Percentiles rank a stretch among this genome's conserved stretches.
Conservation (phyloP, 2,113 vertebrate species). For the Caranx melampygus region DNA sequence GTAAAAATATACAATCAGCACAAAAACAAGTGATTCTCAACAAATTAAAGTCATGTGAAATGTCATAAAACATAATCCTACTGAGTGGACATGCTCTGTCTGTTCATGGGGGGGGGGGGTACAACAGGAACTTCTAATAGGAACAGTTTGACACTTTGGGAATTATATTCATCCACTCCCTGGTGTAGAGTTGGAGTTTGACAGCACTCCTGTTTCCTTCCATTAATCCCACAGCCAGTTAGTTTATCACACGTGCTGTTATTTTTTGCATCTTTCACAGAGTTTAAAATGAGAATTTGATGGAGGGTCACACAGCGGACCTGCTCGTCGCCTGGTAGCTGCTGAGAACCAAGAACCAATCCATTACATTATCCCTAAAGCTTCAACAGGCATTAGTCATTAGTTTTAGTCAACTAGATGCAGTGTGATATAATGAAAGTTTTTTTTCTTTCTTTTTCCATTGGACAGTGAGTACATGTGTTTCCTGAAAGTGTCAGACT, state of each 20-base stretch:
- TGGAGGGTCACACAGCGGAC: too few species aligned
- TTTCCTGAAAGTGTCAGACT: slow-evolving; percentile 4
- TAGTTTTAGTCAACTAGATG: too few species aligned
- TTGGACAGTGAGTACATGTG: neutral
- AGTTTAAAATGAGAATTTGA: neutral
- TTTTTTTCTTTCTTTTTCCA: too few species aligned
- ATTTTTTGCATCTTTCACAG: neutral
- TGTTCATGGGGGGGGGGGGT: neutral
- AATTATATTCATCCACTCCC: neutral
- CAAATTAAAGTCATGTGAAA: neutral
- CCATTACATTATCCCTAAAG: too few species aligned
- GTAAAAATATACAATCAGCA: slow-evolving; percentile 1
- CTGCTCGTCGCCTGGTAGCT: neutral
- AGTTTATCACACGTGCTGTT: neutral
- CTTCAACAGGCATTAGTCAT: too few species aligned
- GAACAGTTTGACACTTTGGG: neutral
- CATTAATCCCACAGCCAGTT: neutral
- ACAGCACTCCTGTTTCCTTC: neutral
- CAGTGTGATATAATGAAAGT: too few species aligned
- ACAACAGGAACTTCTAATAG: neutral
- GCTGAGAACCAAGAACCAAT: too few species aligned
- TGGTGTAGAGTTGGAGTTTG: neutral
- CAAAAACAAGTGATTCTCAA: neutral
- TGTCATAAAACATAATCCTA: slow-evolving; percentile 2
- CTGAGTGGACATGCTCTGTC: neutral